Evolutionary conservation across 2,113 vertebrate genomes (phyloP).

Genomic region (Oncorhynchus kisutch): DNA sequence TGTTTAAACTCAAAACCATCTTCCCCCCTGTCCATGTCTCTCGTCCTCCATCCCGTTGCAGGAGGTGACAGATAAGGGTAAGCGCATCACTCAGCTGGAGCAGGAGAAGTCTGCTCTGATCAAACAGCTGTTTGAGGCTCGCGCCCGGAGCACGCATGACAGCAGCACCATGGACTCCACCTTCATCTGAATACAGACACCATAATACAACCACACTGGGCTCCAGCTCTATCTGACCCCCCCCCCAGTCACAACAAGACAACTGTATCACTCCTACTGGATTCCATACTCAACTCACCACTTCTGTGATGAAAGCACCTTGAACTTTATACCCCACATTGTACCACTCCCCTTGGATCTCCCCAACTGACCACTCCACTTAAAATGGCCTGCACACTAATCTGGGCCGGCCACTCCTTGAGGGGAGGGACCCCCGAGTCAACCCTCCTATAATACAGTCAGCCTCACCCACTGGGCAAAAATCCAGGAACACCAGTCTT

Average conservation of each 20-base stretch:
- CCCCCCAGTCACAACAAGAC: not conserved
- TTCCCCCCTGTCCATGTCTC: not conserved
- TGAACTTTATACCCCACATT: not conserved
- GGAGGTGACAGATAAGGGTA: slow-evolving; percentile 92
- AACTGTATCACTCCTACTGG: not conserved
- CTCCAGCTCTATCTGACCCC: not conserved
- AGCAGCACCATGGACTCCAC: slow-evolving; percentile 88
- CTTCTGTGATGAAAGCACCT: not conserved
- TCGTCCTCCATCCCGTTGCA: slow-evolving; percentile 35
- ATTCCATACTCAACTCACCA: not conserved
- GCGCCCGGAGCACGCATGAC: slow-evolving; percentile 76
- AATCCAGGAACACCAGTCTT: not conserved
- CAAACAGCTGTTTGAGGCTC: slow-evolving; percentile 94
- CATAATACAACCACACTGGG: slow-evolving; percentile 7
- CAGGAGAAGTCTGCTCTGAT: slow-evolving; percentile 94
- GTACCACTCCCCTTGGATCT: not conserved
- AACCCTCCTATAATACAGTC: not conserved
- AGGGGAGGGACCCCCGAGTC: not conserved
- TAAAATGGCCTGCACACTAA: not conserved
- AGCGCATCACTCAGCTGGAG: slow-evolving; percentile 92
- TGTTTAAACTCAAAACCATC: too few species aligned
- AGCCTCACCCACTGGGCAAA: not conserved
- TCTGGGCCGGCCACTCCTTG: not conserved
- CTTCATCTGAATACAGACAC: slow-evolving; percentile 73
- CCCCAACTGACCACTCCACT: not conserved